phyloP scores from a whole-genome alignment of 1,140 invertebrate genomes.

The Meloidogyne chitwoodi region DNA sequence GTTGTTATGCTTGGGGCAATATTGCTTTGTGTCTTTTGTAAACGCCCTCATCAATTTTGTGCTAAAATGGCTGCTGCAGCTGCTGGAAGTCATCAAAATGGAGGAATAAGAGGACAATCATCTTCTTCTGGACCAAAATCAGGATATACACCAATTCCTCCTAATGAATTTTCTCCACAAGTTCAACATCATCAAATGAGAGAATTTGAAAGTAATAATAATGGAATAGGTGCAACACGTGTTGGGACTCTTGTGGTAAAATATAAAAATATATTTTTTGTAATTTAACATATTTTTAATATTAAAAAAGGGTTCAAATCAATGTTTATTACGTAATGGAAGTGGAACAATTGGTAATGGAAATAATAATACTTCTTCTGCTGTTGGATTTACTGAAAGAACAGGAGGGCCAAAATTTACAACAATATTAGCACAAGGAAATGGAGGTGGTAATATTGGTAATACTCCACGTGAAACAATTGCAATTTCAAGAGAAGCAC shows the following conservation, averaged over 20 bases:
- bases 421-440: neutral
- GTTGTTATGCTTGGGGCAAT: slow-evolving; percentile 13
- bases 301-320: neutral
- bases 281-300: too few species aligned
- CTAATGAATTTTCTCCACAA: slow-evolving; percentile 13
- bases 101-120: neutral
- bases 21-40: slow-evolving; percentile 13
- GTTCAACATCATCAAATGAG: slow-evolving; percentile 11
- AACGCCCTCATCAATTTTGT: slow-evolving; percentile 4
- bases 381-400: neutral
- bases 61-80: slow-evolving; percentile 6
- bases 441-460: neutral
- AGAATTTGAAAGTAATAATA: neutral
- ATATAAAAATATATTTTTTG: too few species aligned
- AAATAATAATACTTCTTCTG: neutral
- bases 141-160: slow-evolving; percentile 17
- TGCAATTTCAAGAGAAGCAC: neutral
- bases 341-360: neutral
- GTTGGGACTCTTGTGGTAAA: neutral
- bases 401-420: neutral
- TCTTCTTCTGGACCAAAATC: neutral
- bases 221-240: neutral
- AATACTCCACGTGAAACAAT: neutral
- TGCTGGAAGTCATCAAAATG: neutral
- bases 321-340: neutral